Evolutionary conservation across 53 echinoderm and acorn worm genomes (phyloP), one percentile per base, ranked within the genome.

Genomic region (Crossaster papposus): DNA sequence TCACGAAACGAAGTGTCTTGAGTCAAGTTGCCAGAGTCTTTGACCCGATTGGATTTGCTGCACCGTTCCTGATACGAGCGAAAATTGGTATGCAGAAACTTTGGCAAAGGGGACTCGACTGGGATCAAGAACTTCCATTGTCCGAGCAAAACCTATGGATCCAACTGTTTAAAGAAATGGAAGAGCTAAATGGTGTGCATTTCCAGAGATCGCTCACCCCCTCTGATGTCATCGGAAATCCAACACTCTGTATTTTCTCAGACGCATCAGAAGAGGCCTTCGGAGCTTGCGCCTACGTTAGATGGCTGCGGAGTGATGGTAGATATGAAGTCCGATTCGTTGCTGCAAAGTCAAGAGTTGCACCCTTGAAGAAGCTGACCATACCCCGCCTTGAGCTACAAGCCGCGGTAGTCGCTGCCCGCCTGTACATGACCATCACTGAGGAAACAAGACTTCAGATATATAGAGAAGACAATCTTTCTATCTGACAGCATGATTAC

Each of bases 201-300:
- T 81, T 86, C 28, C 29, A 33, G 11, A 90, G 89, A 92, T 88
- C 90, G 64, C 88, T 94, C 12, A 86, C 90, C 2, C 90, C 92
- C 12, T 28, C 70, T 31, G 30, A 84, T 30, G 75, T 73, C 12
- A 30, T 26, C 18, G 94, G 64, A 13, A 20, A 51, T 4, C 82
- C 82, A 1, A 76, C 52, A 20, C 34, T 91, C 51, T 81, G 81
- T 22, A 89, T 94, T 35, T 94, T 91, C 76, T 81, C 81, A 32
- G 90, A 94, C 92, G 94, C 94, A 73, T 92, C 92, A 1, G 80
- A 83, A 64, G 30, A 70, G 24, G 94, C 92, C 13, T 92, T 92
- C 70, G 92, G 92, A 30, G 78, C 92, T 22, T 78, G 84, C 34
- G 80, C 79, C 20, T 92, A 94, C 32, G 54, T 94, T 2, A 29